phyloP scores from a whole-genome alignment of 92 coral and sea anemone species.

The Epizoanthus ramosus region DNA sequence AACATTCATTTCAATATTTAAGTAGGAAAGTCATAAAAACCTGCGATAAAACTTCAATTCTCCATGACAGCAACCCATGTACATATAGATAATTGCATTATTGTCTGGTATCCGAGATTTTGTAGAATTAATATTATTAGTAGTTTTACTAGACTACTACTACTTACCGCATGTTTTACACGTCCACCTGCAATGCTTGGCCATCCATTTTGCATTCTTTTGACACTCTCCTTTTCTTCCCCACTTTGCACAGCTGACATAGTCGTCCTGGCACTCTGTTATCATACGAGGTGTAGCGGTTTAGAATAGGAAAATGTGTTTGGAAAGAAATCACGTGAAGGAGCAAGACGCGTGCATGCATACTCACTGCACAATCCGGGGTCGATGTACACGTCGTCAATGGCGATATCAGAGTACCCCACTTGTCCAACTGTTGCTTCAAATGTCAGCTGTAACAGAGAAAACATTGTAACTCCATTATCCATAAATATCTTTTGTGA shows the following conservation, averaged over 20 bases:
- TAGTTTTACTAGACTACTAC: too few relatives aligned
- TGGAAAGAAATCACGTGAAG: background rate
- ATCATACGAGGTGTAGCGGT: background rate
- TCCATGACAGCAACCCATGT: too few relatives aligned
- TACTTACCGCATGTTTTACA: conserved; percentile 67
- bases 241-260: conserved; percentile 62
- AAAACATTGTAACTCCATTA: too few relatives aligned
- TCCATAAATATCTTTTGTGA: too few relatives aligned
- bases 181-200: conserved; percentile 53
- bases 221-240: conserved; percentile 44
- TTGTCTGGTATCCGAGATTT: too few relatives aligned
- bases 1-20: too few relatives aligned
- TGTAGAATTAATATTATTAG: too few relatives aligned
- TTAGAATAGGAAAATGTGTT: background rate
- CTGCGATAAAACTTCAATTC: too few relatives aligned
- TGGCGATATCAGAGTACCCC: conserved; percentile 64
- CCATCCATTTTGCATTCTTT: conserved; percentile 52
- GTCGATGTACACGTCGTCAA: conserved; percentile 63
- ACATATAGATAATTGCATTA: too few relatives aligned
- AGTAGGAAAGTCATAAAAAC: too few relatives aligned
- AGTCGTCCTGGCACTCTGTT: conserved; percentile 70
- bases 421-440: conserved; percentile 29
- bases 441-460: conserved; percentile 6
- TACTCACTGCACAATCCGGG: conserved; percentile 57
- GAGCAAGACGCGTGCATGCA: background rate